Evolutionary conservation across 64 coral and sea anemone genomes (phyloP).

Genomic region (Pachyseris speciosa): DNA sequence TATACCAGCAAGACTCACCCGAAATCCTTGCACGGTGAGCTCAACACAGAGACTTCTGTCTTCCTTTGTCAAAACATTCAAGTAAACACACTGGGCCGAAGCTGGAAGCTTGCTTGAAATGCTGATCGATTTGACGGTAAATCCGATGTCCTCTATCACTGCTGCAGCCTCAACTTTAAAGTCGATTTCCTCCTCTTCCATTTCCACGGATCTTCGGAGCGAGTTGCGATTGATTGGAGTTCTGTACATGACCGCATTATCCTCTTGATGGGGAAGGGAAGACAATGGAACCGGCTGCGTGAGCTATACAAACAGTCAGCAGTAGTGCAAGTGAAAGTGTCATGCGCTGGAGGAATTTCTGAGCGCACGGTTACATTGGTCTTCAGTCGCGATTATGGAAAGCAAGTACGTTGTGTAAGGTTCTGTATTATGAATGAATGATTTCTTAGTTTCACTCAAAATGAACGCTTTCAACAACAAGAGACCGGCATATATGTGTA

Average conservation of each 20-base stretch:
- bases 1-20: constrained; percentile 18
- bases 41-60: constrained; percentile 29
- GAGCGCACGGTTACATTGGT: neutral
- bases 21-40: constrained; percentile 56
- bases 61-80: constrained; percentile 67
- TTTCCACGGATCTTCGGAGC: neutral
- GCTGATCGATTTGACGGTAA: constrained; percentile 40
- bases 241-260: too few species aligned
- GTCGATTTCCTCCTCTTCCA: constrained; percentile 79
- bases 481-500: constrained; percentile 39
- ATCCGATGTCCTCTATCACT: constrained; percentile 66
- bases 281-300: neutral
- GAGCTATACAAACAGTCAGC: neutral
- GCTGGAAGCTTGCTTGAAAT: constrained; percentile 50
- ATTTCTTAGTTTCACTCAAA: neutral
- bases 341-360: neutral
- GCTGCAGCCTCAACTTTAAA: constrained; percentile 62
- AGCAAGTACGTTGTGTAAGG: constrained; percentile 11
- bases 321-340: neutral
- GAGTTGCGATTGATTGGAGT: neutral
- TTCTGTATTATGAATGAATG: neutral
- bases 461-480: constrained; percentile 56
- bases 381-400: neutral
- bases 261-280: neutral
- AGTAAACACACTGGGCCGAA: constrained; percentile 21